Percentiles rank a stretch among this genome's conserved stretches.
These are phyloP conservation scores for Leptocoma aspasia DNA, from an alignment of 2,113 vertebrate genomes.

Conservation along the genomic window DNA sequence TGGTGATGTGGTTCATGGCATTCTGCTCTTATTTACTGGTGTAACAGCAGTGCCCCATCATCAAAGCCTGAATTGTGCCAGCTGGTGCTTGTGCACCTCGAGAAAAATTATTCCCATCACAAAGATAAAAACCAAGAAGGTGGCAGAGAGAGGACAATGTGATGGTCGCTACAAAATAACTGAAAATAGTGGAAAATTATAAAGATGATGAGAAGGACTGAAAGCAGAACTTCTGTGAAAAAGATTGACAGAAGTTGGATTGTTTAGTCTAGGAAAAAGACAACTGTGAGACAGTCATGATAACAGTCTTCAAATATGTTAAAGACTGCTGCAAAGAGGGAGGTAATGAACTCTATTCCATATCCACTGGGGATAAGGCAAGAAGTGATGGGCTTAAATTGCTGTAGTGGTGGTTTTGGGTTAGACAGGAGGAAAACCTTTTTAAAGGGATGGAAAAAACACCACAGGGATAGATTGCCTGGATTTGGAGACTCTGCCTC, in stretches of 20 bases:
- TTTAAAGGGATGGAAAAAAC: not conserved
- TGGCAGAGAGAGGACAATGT: not conserved
- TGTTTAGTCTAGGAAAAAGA: constrained; percentile 61
- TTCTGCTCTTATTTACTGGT: not conserved
- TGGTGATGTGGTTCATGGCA: not conserved
- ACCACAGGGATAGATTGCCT: not conserved
- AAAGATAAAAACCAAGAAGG: not conserved
- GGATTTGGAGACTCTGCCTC: not conserved
- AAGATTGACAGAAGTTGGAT: constrained; percentile 48
- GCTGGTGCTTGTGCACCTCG: not conserved
- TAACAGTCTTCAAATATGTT: constrained; percentile 47
- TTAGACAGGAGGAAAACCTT: constrained; percentile 26
- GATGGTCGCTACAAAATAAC: not conserved
- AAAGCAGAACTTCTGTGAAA: constrained; percentile 3
- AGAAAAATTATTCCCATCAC: not conserved
- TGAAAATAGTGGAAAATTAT: not conserved
- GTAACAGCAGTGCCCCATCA: not conserved
- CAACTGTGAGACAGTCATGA: constrained; percentile 53
- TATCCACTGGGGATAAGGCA: constrained; percentile 28
- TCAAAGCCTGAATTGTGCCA: not conserved
- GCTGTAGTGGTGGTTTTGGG: not conserved
- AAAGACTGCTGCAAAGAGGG: not conserved
- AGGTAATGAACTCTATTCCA: constrained; percentile 40
- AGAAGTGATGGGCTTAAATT: constrained; percentile 48
- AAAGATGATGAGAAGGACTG: not conserved